phyloP scores from a whole-genome alignment of 2,888 invertebrate genomes.

The Rhopalosiphum nymphaeae region DNA sequence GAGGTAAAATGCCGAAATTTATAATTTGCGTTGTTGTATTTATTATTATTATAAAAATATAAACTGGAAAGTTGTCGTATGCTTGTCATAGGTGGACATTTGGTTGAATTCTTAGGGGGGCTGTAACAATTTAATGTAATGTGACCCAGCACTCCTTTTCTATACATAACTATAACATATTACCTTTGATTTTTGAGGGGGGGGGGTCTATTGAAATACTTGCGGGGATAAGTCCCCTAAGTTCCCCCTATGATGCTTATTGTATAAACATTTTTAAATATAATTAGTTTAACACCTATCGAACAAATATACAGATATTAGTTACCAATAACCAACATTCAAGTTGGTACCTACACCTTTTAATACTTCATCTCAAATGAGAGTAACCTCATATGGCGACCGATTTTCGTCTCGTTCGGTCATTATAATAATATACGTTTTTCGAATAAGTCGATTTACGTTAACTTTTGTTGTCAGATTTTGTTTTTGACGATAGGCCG shows the following conservation, averaged over 20 bases:
- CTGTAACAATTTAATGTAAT: no score
- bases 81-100: no score
- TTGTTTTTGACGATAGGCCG: neutral
- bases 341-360: neutral
- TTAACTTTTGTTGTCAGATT: neutral
- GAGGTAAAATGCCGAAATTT: neutral
- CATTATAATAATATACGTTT: neutral
- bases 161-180: no score
- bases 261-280: no score
- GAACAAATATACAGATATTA: neutral
- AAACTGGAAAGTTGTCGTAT: neutral
- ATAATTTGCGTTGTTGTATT: neutral
- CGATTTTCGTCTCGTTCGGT: neutral
- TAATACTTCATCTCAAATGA: neutral
- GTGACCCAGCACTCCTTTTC: no score
- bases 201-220: no score
- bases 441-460: neutral
- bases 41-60: neutral
- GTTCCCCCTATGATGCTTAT: no score
- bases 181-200: no score
- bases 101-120: no score
- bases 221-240: no score
- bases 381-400: neutral
- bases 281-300: neutral
- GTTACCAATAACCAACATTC: neutral